phyloP scores from a whole-genome alignment of 2,113 vertebrate genomes.

The Colaptes auratus region DNA sequence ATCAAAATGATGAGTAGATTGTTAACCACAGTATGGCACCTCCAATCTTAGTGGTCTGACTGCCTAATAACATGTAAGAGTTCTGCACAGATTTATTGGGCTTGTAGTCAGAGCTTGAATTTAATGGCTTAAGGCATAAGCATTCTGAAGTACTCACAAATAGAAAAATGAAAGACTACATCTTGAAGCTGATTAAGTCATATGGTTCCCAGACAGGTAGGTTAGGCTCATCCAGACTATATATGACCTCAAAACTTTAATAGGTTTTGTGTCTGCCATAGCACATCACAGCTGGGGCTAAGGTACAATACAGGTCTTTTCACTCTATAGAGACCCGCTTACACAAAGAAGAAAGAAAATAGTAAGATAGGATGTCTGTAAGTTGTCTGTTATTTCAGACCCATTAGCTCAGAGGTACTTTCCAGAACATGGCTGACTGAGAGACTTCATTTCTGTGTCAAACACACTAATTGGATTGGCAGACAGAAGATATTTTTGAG shows the following conservation, averaged over 20 bases:
- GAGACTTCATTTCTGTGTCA: neutral
- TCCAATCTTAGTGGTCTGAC: neutral
- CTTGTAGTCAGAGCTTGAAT: neutral
- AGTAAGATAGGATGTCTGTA: neutral
- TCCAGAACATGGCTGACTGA: neutral
- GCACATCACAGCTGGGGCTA: accelerated
- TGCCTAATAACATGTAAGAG: accelerated
- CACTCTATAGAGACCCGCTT: neutral
- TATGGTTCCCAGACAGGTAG: neutral
- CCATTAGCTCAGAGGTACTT: neutral
- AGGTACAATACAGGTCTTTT: neutral
- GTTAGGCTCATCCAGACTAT: neutral
- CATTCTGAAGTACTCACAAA: neutral
- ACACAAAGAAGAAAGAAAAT: neutral
- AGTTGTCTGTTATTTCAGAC: neutral
- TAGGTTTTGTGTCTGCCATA: neutral
- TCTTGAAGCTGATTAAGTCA: neutral
- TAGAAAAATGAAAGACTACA: neutral
- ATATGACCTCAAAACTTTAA: neutral
- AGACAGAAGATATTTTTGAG: neutral
- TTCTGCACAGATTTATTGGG: neutral
- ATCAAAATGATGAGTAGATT: neutral
- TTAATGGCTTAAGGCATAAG: neutral
- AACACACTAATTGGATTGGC: neutral
- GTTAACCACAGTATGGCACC: neutral